phyloP scores from a whole-genome alignment of 2,797 vertebrate genomes.

The Poliocrania exsul region DNA sequence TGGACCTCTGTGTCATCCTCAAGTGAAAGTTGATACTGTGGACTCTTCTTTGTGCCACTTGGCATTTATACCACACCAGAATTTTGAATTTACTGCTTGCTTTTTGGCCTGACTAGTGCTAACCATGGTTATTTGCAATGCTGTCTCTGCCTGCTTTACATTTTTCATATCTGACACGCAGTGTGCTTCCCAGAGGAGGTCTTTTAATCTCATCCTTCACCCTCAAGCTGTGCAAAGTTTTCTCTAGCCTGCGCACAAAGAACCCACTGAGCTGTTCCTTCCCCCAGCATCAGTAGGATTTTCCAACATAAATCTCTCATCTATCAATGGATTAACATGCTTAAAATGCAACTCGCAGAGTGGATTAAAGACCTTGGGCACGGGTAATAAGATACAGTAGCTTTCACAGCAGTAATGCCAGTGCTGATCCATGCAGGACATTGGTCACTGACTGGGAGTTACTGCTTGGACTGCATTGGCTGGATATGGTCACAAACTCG shows the following conservation, averaged over 20 bases:
- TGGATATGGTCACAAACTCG: background rate
- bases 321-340: constrained; percentile 26
- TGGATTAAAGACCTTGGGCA: background rate
- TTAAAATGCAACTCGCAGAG: background rate
- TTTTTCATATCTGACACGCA: background rate
- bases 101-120: background rate
- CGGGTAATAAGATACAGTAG: background rate
- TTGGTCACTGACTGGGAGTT: background rate
- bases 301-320: constrained; percentile 9
- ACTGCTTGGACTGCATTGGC: background rate
- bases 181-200: background rate
- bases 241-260: background rate
- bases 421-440: background rate
- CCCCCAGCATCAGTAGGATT: background rate
- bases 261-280: background rate
- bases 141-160: background rate
- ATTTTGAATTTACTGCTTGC: background rate
- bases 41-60: background rate
- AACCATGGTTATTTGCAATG: background rate
- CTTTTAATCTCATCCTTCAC: constrained; percentile 12
- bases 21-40: background rate
- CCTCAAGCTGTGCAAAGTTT: background rate
- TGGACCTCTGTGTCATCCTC: background rate
- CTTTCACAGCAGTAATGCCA: background rate
- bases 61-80: background rate